Conservation (phyloP, 1,140 invertebrate species). For the Cydia strobilella region DNA sequence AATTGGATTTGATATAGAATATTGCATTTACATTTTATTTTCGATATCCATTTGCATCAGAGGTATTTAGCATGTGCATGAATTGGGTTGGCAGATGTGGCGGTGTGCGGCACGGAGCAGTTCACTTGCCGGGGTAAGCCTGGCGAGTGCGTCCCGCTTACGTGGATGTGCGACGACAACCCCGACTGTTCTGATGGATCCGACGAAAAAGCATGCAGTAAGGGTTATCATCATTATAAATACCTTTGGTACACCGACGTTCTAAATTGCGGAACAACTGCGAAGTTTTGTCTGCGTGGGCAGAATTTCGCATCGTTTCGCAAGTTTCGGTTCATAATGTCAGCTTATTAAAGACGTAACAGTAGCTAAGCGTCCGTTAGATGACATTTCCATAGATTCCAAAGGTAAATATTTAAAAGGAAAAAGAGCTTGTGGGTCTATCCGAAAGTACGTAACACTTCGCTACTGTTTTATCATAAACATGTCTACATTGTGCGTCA, state of each 20-base stretch:
- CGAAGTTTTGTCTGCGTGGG: neutral
- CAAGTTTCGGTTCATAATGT: neutral
- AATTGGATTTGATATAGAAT: constrained; percentile 13
- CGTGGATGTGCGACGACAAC: constrained; percentile 95
- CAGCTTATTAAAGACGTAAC: neutral
- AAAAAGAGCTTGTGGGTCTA: neutral
- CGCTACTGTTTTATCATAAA: constrained; percentile 2
- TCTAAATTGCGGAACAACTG: neutral
- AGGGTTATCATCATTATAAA: constrained; percentile 70
- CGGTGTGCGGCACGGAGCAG: constrained; percentile 91
- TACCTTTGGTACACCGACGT: neutral
- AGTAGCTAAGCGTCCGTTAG: neutral
- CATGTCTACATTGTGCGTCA: constrained; percentile 12
- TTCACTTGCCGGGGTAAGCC: constrained; percentile 89
- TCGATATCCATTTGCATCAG: constrained; percentile 45
- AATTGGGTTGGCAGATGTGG: constrained; percentile 83
- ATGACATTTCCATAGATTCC: neutral
- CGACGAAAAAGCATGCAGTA: constrained; percentile 95
- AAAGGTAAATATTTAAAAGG: neutral
- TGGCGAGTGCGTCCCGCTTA: constrained; percentile 92
- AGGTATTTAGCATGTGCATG: constrained; percentile 70
- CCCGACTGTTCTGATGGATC: constrained; percentile 93
- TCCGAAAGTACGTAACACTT: neutral
- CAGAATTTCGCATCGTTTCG: neutral
- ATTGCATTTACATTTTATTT: constrained; percentile 20